phyloP scores from a whole-genome alignment of 1,140 invertebrate species.

The Aphis craccivora region DNA sequence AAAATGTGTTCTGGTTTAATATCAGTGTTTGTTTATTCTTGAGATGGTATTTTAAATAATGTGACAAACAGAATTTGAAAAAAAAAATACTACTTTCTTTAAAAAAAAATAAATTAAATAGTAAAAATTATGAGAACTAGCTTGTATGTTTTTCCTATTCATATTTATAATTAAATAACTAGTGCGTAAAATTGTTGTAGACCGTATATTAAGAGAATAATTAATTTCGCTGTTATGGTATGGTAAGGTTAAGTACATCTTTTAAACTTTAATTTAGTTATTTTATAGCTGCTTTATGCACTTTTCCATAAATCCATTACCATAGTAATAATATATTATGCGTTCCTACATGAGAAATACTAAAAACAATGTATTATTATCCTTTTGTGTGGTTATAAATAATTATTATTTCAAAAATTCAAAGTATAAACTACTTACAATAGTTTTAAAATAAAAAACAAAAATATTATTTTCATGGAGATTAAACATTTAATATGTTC shows the following conservation, averaged over 20 bases:
- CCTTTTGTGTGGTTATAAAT: neutral
- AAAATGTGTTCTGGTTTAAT: too few relatives aligned
- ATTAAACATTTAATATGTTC: neutral
- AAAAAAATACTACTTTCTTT: too few relatives aligned
- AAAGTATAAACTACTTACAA: neutral
- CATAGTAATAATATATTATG: neutral
- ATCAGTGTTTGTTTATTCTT: too few relatives aligned
- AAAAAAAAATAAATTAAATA: too few relatives aligned
- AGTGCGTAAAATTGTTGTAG: too few relatives aligned
- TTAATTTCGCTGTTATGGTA: neutral
- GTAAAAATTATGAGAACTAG: too few relatives aligned
- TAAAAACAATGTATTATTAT: neutral
- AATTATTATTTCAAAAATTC: neutral
- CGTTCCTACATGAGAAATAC: neutral
- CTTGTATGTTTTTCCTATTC: too few relatives aligned
- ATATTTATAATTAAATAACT: too few relatives aligned
- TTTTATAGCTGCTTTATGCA: neutral
- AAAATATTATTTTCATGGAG: neutral
- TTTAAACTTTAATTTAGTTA: neutral
- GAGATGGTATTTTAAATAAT: too few relatives aligned
- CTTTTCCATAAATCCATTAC: neutral
- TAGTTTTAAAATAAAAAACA: neutral
- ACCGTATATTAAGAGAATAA: neutral
- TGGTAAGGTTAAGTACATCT: too few relatives aligned
- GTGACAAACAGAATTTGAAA: too few relatives aligned